Evolutionary conservation across 1,140 invertebrate species (phyloP).

Genomic region (Nymphalis io): DNA sequence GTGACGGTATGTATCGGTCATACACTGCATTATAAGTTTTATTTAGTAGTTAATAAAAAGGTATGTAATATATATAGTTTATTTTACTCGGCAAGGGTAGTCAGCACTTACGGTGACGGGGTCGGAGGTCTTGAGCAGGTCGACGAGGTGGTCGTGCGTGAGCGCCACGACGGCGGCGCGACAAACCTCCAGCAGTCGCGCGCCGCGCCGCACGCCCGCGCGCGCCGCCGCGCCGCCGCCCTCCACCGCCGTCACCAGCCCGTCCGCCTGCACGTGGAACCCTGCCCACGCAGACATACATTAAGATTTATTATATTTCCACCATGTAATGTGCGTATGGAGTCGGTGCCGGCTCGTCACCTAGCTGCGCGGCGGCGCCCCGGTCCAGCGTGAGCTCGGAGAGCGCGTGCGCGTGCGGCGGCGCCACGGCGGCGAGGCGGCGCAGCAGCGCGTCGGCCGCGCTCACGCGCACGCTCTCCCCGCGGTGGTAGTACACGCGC

Average conservation of each 20-base stretch:
- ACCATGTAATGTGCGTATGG: background rate
- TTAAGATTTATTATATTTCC: background rate
- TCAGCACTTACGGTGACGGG: constrained; percentile 74
- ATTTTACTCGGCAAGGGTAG: too few relatives aligned
- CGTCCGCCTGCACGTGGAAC: constrained; percentile 97
- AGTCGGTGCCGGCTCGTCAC: too few relatives aligned
- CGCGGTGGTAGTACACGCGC: constrained; percentile 89
- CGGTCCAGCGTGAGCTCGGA: constrained; percentile 78
- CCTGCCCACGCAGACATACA: constrained; percentile 78
- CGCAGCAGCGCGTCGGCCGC: constrained; percentile 83
- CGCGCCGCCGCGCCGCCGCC: constrained; percentile 92
- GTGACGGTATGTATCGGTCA: too few relatives aligned
- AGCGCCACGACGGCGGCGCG: constrained; percentile 94
- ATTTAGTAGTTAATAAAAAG: too few relatives aligned
- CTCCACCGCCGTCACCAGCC: constrained; percentile 96
- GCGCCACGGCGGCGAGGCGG: constrained; percentile 63
- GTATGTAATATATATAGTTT: too few relatives aligned
- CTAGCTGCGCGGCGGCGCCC: constrained; percentile 91
- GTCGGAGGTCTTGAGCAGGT: constrained; percentile 94
- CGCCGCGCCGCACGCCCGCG: constrained; percentile 94
- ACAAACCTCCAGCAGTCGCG: constrained; percentile 95
- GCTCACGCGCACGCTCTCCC: constrained; percentile 91
- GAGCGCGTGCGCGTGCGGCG: constrained; percentile 82
- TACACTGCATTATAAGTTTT: too few relatives aligned
- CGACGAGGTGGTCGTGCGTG: constrained; percentile 96